phyloP scores from a whole-genome alignment of 2,888 invertebrate genomes.

The Priocnemis perturbator region DNA sequence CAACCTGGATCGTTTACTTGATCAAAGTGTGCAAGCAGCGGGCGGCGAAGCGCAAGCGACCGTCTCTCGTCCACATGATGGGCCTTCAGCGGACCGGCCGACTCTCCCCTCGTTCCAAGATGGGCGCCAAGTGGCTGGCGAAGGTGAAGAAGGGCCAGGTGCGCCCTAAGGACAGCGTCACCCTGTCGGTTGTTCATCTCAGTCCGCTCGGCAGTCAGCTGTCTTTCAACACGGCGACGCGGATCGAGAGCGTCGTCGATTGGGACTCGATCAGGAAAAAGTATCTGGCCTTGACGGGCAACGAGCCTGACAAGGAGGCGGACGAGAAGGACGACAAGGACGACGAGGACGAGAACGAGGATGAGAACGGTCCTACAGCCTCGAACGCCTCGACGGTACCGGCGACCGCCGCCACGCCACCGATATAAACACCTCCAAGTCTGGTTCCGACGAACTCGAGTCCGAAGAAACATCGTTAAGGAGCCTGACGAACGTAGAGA shows the following conservation, averaged over 20 bases:
- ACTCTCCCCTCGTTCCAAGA: conserved; percentile 76
- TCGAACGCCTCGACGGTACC: conserved; percentile 66
- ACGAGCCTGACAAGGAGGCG: conserved; percentile 77
- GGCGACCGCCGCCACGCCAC: conserved; percentile 61
- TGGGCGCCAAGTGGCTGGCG: conserved; percentile 77
- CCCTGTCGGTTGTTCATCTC: conserved; percentile 87
- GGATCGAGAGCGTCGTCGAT: conserved; percentile 93
- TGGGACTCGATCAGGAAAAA: conserved; percentile 96
- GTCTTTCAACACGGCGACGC: conserved; percentile 86
- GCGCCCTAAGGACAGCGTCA: conserved; percentile 79
- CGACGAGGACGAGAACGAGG: conserved; percentile 66
- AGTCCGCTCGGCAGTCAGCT: conserved; percentile 91
- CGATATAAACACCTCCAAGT: conserved; percentile 49
- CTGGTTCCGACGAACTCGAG: no score
- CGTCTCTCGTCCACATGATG: conserved; percentile 77
- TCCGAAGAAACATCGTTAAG: no score
- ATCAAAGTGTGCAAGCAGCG: conserved; percentile 76
- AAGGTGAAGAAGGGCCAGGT: conserved; percentile 77
- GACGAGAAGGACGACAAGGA: conserved; percentile 70
- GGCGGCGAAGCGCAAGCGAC: conserved; percentile 75
- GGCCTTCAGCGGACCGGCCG: conserved; percentile 74
- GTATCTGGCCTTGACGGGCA: conserved; percentile 85
- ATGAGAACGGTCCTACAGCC: conserved; percentile 61
- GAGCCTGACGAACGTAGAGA: no score
- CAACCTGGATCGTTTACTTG: conserved; percentile 79